Percentiles rank a stretch among this genome's conserved stretches.
Conservation (phyloP, 2,888 invertebrate species). For the Dryococelus australis region DNA sequence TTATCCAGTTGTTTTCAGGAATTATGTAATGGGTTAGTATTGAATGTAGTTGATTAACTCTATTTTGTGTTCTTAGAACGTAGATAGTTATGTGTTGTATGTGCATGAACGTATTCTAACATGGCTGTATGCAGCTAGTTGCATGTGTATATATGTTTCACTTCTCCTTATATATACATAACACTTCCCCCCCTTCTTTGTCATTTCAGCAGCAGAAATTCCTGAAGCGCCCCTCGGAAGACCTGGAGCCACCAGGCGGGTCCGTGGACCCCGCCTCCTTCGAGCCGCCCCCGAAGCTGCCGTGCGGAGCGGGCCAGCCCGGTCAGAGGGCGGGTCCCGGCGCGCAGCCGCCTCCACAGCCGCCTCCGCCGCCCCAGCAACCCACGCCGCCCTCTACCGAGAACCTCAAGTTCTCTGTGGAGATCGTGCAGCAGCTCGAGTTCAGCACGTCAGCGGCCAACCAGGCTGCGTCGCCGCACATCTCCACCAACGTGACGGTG, state of each 20-base stretch:
- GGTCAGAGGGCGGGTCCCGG: constrained; percentile 55
- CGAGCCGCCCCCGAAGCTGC: constrained; percentile 81
- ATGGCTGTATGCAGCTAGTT: too few relatives aligned
- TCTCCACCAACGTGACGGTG: constrained; percentile 91
- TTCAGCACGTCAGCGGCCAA: constrained; percentile 88
- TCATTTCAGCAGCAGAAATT: constrained; percentile 84
- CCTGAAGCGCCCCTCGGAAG: constrained; percentile 75
- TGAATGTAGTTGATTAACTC: too few relatives aligned
- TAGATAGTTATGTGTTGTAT: too few relatives aligned
- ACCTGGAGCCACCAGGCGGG: constrained; percentile 62
- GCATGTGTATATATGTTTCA: too few relatives aligned
- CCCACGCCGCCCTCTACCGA: constrained; percentile 54
- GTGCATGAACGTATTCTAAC: too few relatives aligned
- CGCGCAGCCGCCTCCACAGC: constrained; percentile 65
- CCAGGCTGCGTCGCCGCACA: constrained; percentile 88
- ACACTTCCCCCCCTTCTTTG: neutral
- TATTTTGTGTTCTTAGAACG: too few relatives aligned
- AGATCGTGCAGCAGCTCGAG: constrained; percentile 90
- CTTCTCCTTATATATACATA: too few relatives aligned
- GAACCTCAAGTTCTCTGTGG: constrained; percentile 84
- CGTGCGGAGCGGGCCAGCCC: constrained; percentile 58
- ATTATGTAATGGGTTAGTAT: too few relatives aligned
- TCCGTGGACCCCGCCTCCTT: constrained; percentile 60
- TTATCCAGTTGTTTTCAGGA: too few relatives aligned
- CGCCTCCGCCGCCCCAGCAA: neutral